Percentiles rank a stretch among this genome's conserved stretches.
Conservation (phyloP, 2,113 vertebrate species). For the Gadus macrocephalus region DNA sequence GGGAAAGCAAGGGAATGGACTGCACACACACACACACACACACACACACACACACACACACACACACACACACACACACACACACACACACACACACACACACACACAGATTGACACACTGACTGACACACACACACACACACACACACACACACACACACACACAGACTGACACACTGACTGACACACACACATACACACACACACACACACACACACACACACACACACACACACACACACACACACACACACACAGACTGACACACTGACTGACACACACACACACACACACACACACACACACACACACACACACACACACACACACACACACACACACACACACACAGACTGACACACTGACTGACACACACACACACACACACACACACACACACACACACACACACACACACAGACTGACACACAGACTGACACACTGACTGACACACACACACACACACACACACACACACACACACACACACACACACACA, state of each 20-base stretch:
- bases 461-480: constrained; percentile 13
- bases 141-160: too few species aligned
- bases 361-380: too few species aligned
- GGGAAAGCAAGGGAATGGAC: background rate
- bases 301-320: constrained; percentile 55
- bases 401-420: too few species aligned
- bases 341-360: constrained; percentile 7
- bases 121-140: background rate
- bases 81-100: too few species aligned
- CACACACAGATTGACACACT: too few species aligned
- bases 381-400: too few species aligned
- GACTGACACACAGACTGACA: too few species aligned
- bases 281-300: constrained; percentile 6
- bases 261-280: too few species aligned
- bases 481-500: background rate
- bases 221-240: background rate
- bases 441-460: background rate
- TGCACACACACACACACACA: constrained; percentile 12
- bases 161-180: too few species aligned
- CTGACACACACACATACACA: constrained; percentile 11
- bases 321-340: constrained; percentile 15
- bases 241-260: constrained; percentile 14
- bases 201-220: constrained; percentile 7
- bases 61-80: too few species aligned
- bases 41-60: constrained; percentile 7